Percentiles rank a stretch among this genome's conserved stretches.
phyloP scores from a whole-genome alignment of 2,888 invertebrate genomes.

The Pristionchus entomophagus region DNA sequence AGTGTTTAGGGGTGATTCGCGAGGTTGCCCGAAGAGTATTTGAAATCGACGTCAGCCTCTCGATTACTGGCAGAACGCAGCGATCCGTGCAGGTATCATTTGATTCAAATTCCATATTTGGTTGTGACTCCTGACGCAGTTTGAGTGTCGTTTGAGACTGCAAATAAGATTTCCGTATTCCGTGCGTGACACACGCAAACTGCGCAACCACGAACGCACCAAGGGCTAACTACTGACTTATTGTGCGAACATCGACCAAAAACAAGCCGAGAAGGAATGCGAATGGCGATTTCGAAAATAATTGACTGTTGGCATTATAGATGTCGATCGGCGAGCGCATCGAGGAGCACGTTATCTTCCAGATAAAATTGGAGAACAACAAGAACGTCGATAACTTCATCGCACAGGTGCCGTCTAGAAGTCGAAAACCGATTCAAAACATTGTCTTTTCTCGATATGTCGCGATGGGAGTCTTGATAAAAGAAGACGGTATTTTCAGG shows the following conservation, averaged over 20 bases:
- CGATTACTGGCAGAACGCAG: constrained; percentile 87
- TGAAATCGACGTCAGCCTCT: constrained; percentile 91
- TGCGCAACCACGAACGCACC: too few relatives aligned
- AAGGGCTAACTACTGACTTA: too few relatives aligned
- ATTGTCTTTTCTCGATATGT: too few relatives aligned
- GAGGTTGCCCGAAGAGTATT: constrained; percentile 94
- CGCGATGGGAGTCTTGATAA: too few relatives aligned
- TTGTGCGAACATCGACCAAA: too few relatives aligned
- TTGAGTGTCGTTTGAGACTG: too few relatives aligned
- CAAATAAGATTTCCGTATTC: too few relatives aligned
- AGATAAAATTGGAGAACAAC: constrained; percentile 61
- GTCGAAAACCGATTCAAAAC: neutral
- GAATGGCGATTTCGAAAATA: neutral
- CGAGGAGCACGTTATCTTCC: constrained; percentile 72
- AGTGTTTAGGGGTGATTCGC: constrained; percentile 88
- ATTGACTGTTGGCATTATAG: neutral
- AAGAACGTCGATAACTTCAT: constrained; percentile 36
- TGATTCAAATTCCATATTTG: neutral
- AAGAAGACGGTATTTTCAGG: neutral
- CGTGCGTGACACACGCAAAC: too few relatives aligned
- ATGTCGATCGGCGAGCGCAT: constrained; percentile 75
- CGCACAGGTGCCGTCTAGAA: neutral
- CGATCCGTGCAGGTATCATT: constrained; percentile 80
- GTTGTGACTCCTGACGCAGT: too few relatives aligned
- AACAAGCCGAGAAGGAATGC: too few relatives aligned